Percentiles rank a stretch among this genome's conserved stretches.
Conservation (phyloP, 2,888 invertebrate genomes). For the Drosophila merina region DNA sequence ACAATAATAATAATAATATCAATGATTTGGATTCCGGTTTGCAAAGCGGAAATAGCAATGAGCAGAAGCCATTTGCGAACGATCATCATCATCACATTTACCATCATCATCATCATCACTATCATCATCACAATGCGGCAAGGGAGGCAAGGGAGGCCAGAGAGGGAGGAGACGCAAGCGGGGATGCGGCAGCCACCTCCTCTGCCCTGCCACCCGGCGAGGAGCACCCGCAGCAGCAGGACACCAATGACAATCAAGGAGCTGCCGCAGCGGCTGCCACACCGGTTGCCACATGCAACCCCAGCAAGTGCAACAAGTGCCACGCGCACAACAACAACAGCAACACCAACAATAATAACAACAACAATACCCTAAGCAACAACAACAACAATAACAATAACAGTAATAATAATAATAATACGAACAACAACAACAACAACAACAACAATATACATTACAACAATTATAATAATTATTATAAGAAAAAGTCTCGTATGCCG, state of each 20-base stretch:
- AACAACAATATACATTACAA: conserved; percentile 83
- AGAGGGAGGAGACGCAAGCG: conserved; percentile 26
- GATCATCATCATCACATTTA: conserved; percentile 67
- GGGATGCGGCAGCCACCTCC: conserved; percentile 3
- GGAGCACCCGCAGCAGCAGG: conserved; percentile 23
- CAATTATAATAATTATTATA: conserved; percentile 83
- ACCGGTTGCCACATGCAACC: conserved; percentile 40
- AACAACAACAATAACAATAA: conserved; percentile 35
- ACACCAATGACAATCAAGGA: conserved; percentile 18
- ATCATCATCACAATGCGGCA: conserved; percentile 66
- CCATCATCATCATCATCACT: conserved; percentile 60
- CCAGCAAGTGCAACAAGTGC: conserved; percentile 81
- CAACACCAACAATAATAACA: conserved; percentile 54
- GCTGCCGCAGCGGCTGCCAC: conserved; percentile 4
- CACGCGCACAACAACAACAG: conserved; percentile 77
- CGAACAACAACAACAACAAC: conserved; percentile 73
- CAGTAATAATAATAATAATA: conserved; percentile 28
- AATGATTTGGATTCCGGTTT: conserved; percentile 68
- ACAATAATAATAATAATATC: conserved; percentile 6
- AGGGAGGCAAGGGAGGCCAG: conserved; percentile 23
- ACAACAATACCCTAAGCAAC: conserved; percentile 40
- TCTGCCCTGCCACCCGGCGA: conserved; percentile 1
- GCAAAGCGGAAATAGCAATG: conserved; percentile 73
- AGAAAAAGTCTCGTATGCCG: conserved; percentile 84
- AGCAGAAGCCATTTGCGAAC: conserved; percentile 70